Conservation (phyloP, 1,140 invertebrate genomes). For the Proales similis region DNA sequence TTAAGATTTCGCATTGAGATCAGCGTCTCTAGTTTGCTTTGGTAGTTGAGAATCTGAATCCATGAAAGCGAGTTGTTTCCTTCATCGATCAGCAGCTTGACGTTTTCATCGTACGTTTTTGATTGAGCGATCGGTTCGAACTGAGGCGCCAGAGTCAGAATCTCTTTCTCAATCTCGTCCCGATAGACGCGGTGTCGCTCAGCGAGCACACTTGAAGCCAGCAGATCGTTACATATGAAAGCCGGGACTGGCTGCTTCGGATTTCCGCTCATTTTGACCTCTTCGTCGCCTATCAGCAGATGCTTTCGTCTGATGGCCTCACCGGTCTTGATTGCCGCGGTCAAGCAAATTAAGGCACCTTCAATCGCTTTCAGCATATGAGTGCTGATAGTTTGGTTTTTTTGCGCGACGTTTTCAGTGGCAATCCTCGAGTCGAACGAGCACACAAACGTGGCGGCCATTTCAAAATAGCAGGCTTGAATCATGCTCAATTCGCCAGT, state of each 20-base stretch:
- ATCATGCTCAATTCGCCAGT: slow-evolving; percentile 14
- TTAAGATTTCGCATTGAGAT: slow-evolving; percentile 34
- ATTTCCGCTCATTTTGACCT: slow-evolving; percentile 13
- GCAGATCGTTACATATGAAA: slow-evolving; percentile 15
- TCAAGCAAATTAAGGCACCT: slow-evolving; percentile 16
- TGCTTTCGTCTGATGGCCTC: slow-evolving; percentile 26
- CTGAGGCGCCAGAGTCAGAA: slow-evolving; percentile 21
- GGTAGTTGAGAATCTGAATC: slow-evolving; percentile 36
- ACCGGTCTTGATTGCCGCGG: slow-evolving; percentile 3
- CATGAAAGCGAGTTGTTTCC: slow-evolving; percentile 28
- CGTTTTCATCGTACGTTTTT: slow-evolving; percentile 31
- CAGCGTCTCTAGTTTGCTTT: slow-evolving; percentile 11
- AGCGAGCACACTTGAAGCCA: slow-evolving; percentile 20
- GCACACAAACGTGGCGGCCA: slow-evolving; percentile 24
- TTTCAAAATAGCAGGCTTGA: slow-evolving; percentile 23
- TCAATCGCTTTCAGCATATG: slow-evolving; percentile 8
- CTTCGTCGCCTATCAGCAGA: slow-evolving; percentile 12
- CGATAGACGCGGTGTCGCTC: slow-evolving; percentile 5
- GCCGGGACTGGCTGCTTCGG: neutral
- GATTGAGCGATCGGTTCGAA: slow-evolving; percentile 14
- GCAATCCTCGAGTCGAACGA: slow-evolving; percentile 15
- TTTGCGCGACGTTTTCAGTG: neutral
- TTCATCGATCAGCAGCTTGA: slow-evolving; percentile 4
- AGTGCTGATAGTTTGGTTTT: neutral
- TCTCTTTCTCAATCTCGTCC: slow-evolving; percentile 30